phyloP scores from a whole-genome alignment of 2,113 vertebrate genomes.

The pig (Sus scrofa) region T2T-Sscrofa CM000812.6:161781501-161782000 shows the following conservation, averaged over 20 bases:
- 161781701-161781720: background rate
- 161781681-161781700: conserved; percentile 15
- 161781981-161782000: background rate
- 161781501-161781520: too few relatives aligned
- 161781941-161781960: background rate
- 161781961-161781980: background rate
- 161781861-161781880: background rate
- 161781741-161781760: background rate
- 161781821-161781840: conserved; percentile 33
- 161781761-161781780: background rate
- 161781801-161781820: conserved; percentile 35
- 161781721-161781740: conserved; percentile 11
- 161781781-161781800: background rate
- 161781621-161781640: background rate
- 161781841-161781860: background rate
- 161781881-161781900: background rate
- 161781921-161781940: background rate
- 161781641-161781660: background rate
- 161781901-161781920: background rate
- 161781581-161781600: too few relatives aligned
- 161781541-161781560: too few relatives aligned
- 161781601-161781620: background rate
- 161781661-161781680: background rate
- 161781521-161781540: too few relatives aligned
- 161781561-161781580: too few relatives aligned